Evolutionary conservation across 2,888 invertebrate species (phyloP), one percentile per base, ranked within the genome.

Genomic region (Megamerina dolium): DNA sequence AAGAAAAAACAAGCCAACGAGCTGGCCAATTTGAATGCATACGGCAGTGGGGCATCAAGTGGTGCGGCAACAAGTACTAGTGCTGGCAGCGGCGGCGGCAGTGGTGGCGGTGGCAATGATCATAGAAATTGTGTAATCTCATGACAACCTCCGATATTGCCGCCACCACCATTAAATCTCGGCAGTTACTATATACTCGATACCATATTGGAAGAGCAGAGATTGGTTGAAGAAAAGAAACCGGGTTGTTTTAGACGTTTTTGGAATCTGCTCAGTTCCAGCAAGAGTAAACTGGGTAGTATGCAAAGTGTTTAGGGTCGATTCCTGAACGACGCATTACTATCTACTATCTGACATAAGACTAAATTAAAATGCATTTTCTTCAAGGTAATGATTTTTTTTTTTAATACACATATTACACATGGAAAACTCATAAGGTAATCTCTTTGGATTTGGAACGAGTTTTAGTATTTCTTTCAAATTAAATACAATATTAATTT

Each of bases 101-200:
- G 20, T n/a, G 18, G 46, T 8, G 36, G 36, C 32, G 32, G 47
- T 40, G 51, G 56, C 45, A 41, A 54, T 8, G 81, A 83, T 58
- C 81, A 83, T 62, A 89, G 89, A 61, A 88, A 87, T 70, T 89
- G 89, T 69, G 81, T 85, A 54, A 82, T 89, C 65, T 88, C 89
- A 75, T 89, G 87, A 89, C 70, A 64, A 59, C 66, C 66, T 62
- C 65, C 66, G 35, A 56, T 63, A 26, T 31, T 65, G 42, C 65
- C 66, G 32, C 66, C 66, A 23, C 66, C 66, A 37, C 65, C 65
- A 8, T 42, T 64, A 13, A 65, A 63, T 49, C 57, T 65, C 34
- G 57, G 65, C 41, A 65, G 65, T 48, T 65, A 65, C 51, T 65
- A 65, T 41, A 64, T 65, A 34, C 50, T 65, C 49, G 65, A 65